These are phyloP conservation scores for Tinea semifulvella DNA, from an alignment of 2,888 invertebrate genomes.

Conservation along the genomic window DNA sequence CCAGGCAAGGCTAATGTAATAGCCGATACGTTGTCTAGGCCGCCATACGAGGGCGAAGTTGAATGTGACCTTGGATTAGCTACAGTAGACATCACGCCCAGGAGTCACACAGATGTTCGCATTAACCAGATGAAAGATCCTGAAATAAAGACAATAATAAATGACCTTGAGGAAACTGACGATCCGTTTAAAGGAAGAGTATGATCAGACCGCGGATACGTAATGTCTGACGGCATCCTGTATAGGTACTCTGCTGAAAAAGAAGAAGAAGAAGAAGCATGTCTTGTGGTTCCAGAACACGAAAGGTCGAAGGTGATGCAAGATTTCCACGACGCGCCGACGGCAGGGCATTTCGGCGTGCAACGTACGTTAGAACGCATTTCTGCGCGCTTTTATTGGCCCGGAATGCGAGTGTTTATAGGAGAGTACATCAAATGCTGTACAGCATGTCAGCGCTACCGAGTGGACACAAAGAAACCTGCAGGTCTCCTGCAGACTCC, in stretches of 20 bases:
- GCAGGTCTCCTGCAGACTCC: constrained; percentile 29
- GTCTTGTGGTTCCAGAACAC: constrained; percentile 21
- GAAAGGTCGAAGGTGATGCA: constrained; percentile 19
- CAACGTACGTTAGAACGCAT: constrained; percentile 22
- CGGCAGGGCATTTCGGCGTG: constrained; percentile 25
- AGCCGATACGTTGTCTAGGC: constrained; percentile 30
- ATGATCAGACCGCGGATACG: constrained; percentile 22
- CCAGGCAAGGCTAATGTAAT: constrained; percentile 22
- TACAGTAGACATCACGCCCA: constrained; percentile 9
- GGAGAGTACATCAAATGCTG: constrained; percentile 24
- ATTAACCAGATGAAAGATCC: constrained; percentile 19
- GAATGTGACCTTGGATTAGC: not conserved
- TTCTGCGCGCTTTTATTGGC: constrained; percentile 22
- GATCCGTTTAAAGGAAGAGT: constrained; percentile 6
- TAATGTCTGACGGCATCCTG: constrained; percentile 22
- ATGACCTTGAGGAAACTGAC: not conserved
- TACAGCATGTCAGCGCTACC: constrained; percentile 28
- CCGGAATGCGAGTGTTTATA: constrained; percentile 25
- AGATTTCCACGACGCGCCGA: constrained; percentile 22
- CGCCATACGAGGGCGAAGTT: not conserved
- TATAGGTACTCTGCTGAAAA: constrained; percentile 20
- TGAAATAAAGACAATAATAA: constrained; percentile 19
- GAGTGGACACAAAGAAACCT: constrained; percentile 28
- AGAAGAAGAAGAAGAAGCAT: constrained; percentile 19
- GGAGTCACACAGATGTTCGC: constrained; percentile 11